Base-by-base conservation (phyloP, 2,113 vertebrate genomes). In the zebrafish (Danio rerio) region DNA sequence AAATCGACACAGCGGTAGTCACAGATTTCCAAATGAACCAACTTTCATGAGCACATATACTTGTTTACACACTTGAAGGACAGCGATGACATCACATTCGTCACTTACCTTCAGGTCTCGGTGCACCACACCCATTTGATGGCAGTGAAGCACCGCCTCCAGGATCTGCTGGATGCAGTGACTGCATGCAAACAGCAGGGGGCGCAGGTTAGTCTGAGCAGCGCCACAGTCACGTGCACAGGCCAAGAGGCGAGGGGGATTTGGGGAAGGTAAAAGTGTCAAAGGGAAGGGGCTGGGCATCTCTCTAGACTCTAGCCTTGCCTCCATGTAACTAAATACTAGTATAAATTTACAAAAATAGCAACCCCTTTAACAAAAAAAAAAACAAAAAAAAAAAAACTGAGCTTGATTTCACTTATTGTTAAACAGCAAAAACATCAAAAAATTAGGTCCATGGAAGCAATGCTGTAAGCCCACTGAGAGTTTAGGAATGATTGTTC, bases 101-200 rank as follows among this genome's bases (percentile, higher is more conserved):
- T 89, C 88, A 96, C 96, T 96, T 93, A 98, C 97, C 96, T 98
- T 99, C 91, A 99, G 95, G 93, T 98, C 97, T 92, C 96, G 95
- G 95, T 99, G 97, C 91, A 99, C 97, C 86, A 99, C 97, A 81
- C 97, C 97, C 96, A 97, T 97, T 92, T 98, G 96, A 94, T 98
- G 96, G 93, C 96, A 98, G 89, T 97, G 96, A 91, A 97, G 96
- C 91, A 98, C 96, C 70, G 96, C 96, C 93, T 98, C 96, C 94
- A 98, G 94, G 95, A 98, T 98, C 95, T 97, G 96, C 96, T 97
- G 96, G 94, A 97, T 97, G 94, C 96, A 98, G 94, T 98, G 96
- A 94, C 96, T 98, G 95, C 91, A 91, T 95, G 95, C 94, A 95
- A 96, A 97, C 92, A 94, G 89, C 93, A 93, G 90, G 92, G 88